These are phyloP conservation scores for Monopis laevigella DNA, from an alignment of 2,888 invertebrate genomes.

Conservation along the genomic window DNA sequence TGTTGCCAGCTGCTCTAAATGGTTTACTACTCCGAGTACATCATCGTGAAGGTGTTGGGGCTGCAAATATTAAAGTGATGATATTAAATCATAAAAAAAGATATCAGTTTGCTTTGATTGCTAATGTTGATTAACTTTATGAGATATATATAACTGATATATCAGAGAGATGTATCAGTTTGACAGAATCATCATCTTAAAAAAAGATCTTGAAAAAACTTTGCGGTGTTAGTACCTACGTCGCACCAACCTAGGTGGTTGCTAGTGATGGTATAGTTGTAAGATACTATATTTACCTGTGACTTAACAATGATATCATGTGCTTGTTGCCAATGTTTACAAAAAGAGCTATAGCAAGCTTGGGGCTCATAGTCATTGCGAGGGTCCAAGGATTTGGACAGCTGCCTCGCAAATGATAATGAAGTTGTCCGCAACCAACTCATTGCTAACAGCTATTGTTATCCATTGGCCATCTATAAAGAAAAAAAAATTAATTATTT, in stretches of 20 bases:
- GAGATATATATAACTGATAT: too few species aligned
- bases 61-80: slow-evolving; percentile 28
- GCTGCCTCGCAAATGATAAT: slow-evolving; percentile 66
- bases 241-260: too few species aligned
- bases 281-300: slow-evolving; percentile 49
- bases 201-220: too few species aligned
- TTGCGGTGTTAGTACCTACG: too few species aligned
- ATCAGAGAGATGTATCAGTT: too few species aligned
- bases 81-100: too few species aligned
- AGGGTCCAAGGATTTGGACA: slow-evolving; percentile 70
- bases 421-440: slow-evolving; percentile 76
- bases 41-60: slow-evolving; percentile 77
- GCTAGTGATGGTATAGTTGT: not conserved
- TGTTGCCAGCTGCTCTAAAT: slow-evolving; percentile 90
- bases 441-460: slow-evolving; percentile 48
- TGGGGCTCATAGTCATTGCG: slow-evolving; percentile 83
- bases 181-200: too few species aligned
- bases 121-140: too few species aligned
- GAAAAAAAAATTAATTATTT: slow-evolving; percentile 26
- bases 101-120: too few species aligned
- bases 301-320: slow-evolving; percentile 82
- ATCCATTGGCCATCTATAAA: slow-evolving; percentile 30
- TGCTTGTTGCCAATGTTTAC: slow-evolving; percentile 94
- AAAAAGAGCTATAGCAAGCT: slow-evolving; percentile 92
- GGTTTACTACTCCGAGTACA: slow-evolving; percentile 89